These are phyloP conservation scores for Hydrozoanthus tunicans DNA, from an alignment of 64 coral and sea anemone species.

Conservation along the genomic window DNA sequence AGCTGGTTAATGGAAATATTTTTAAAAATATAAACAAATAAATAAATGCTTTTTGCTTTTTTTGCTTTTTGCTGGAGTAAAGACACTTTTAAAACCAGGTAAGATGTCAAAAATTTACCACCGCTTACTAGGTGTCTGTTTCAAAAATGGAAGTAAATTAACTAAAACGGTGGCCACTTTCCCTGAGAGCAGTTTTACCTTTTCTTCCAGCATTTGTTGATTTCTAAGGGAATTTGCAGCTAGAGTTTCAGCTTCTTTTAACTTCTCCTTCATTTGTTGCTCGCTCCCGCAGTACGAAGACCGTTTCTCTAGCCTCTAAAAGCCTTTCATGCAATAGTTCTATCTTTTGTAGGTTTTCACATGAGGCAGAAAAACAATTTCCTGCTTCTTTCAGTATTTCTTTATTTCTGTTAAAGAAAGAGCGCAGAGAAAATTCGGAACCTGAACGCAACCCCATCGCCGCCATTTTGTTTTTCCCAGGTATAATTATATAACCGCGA, in stretches of 20 bases:
- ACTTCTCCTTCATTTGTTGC: background rate
- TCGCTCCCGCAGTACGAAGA: constrained; percentile 54
- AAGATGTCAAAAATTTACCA: background rate
- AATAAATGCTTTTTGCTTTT: background rate
- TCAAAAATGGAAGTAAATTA: background rate
- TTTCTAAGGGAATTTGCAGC: background rate
- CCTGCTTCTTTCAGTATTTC: constrained; percentile 45
- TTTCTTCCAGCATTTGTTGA: background rate
- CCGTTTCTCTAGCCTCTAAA: constrained; percentile 69
- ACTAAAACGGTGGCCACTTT: background rate
- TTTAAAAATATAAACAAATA: background rate
- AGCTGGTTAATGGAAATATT: background rate
- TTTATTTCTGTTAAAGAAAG: constrained; percentile 55
- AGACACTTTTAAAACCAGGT: background rate
- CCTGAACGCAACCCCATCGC: background rate
- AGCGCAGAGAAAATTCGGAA: constrained; percentile 45
- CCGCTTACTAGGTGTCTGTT: background rate
- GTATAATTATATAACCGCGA: background rate
- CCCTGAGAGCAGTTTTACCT: background rate
- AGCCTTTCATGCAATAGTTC: constrained; percentile 71
- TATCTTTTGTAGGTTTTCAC: constrained; percentile 34
- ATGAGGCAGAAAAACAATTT: constrained; percentile 38
- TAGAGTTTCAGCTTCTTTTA: background rate
- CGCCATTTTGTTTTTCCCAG: constrained; percentile 28
- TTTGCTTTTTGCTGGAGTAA: background rate